phyloP scores from a whole-genome alignment of 2,797 vertebrate species.

The Huso huso region DNA sequence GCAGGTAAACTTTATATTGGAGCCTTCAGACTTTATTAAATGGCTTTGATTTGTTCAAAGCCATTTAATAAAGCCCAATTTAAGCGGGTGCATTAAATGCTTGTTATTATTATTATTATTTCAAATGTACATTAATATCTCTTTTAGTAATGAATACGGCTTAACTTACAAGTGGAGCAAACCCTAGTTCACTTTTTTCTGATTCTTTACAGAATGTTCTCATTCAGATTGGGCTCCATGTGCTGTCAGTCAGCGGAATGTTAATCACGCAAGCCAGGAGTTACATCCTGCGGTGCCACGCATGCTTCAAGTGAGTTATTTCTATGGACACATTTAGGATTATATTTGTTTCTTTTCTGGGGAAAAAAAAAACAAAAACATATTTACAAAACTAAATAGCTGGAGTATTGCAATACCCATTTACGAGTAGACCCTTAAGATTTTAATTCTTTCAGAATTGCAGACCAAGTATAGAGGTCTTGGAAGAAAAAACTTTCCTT shows the following conservation, averaged over 20 bases:
- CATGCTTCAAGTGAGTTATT: conserved; percentile 77
- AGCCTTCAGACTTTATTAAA: background rate
- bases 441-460: too few species aligned
- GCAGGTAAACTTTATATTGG: conserved; percentile 62
- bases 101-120: background rate
- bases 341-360: too few species aligned
- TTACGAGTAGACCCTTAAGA: too few species aligned
- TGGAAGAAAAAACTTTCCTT: too few species aligned
- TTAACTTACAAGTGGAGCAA: too few species aligned
- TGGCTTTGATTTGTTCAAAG: background rate
- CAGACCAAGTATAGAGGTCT: too few species aligned
- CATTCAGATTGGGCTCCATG: conserved; percentile 84
- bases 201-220: conserved; percentile 74
- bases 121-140: background rate
- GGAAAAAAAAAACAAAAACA: too few species aligned
- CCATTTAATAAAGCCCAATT: background rate
- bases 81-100: background rate
- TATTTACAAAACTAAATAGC: too few species aligned
- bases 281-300: conserved; percentile 82
- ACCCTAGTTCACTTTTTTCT: background rate
- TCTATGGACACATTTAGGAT: too few species aligned
- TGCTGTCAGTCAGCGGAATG: conserved; percentile 80
- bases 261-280: conserved; percentile 76
- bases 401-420: too few species aligned
- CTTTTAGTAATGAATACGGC: background rate